Base-by-base conservation (phyloP, 2,888 invertebrate species). In the Cryptocheilus praepositus region DNA sequence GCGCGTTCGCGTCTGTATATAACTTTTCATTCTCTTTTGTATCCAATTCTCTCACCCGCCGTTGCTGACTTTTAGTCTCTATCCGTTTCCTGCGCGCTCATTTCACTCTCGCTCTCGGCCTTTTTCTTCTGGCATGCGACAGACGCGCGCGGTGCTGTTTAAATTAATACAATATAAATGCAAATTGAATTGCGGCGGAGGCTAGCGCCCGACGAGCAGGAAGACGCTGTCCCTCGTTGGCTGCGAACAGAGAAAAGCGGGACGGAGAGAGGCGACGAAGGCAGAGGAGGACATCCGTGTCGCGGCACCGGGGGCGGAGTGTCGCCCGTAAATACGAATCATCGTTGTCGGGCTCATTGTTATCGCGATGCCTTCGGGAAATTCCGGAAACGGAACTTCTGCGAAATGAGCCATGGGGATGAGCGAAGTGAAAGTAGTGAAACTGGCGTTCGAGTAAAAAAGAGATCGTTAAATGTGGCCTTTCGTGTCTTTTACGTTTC, bases 91-190 rank as follows among this genome's bases (percentile, higher is more conserved):
- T 11, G 36, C 36, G 13, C 36, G 18, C 21, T n/a, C 55, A 8
- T 36, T 52, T 36, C 49, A 28, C 60, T 58, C 63, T 53, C 54
- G 7, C 51, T 59, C 56, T 44, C 25, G 49, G 11, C 4, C 21
- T n/a, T 44, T 18, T 36, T 46, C 52, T 11, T 49, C 21, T 54
- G 36, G 36, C 36, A 36, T 36, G 8, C 7, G 36, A 11, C 36
- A 1, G 18, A 43, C 54, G 51, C 64, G 55, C 43, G n/a, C 49
- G 16, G 22, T 55, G 67, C 74, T 68, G 74, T 74, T 78, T 77
- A 77, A 82, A 84, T 84, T 84, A 84, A 83, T 83, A 82, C 80
- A 83, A 84, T 84, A 84, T 84, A 83, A 83, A 84, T 84, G 84
- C 80, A 83, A 84, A 84, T 84, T 79, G 76, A 82, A 81, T 74